Evolutionary conservation across 2,113 vertebrate species (phyloP).

Genomic region (Cyanistes caeruleus): DNA sequence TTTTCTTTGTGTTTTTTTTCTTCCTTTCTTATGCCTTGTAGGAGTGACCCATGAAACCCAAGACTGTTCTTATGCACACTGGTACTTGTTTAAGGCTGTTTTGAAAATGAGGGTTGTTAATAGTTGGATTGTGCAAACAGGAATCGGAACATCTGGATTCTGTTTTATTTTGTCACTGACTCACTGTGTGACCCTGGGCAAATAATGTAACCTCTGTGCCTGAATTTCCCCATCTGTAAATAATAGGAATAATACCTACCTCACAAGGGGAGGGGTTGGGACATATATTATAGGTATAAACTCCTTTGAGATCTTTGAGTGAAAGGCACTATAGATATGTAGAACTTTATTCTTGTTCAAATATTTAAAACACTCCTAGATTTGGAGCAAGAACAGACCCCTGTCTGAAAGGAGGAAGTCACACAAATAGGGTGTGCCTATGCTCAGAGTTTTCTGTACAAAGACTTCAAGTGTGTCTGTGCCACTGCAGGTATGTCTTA

Average conservation of each 20-base stretch:
- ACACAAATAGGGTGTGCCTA: neutral
- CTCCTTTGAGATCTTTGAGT: conserved; percentile 29
- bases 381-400: neutral
- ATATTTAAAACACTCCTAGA: neutral
- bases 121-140: neutral
- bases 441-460: neutral
- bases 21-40: neutral
- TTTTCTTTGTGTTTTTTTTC: neutral
- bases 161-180: neutral
- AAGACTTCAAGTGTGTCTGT: neutral
- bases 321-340: neutral
- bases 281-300: neutral
- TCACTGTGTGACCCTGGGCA: conserved; percentile 60
- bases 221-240: conserved; percentile 66
- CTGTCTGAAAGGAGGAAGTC: neutral
- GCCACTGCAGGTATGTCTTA: neutral
- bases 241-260: conserved; percentile 71
- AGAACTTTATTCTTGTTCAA: neutral
- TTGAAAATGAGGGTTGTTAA: neutral
- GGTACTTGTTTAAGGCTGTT: neutral
- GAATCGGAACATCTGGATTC: conserved; percentile 2
- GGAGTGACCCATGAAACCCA: neutral
- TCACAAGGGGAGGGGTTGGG: conserved; percentile 58
- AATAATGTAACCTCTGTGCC: conserved; percentile 69
- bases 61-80: neutral